Percentiles rank a stretch among this genome's conserved stretches.
phyloP scores from a whole-genome alignment of 1,140 invertebrate genomes.

The Zaprionus nigranus region DNA sequence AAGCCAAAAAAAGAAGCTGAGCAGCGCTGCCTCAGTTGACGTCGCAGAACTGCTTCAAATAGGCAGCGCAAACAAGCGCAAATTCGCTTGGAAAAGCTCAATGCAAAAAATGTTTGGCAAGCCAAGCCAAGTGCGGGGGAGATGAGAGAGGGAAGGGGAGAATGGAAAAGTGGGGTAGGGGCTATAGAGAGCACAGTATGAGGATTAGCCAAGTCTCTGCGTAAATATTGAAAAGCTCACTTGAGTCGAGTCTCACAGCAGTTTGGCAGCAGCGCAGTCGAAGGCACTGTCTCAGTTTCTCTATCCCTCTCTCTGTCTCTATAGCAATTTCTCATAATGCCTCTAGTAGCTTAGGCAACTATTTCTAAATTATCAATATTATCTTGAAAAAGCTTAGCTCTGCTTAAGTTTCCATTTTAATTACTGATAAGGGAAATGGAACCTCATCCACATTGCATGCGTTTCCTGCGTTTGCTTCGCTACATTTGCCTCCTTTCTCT shows the following conservation, averaged over 20 bases:
- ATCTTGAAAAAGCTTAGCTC: background rate
- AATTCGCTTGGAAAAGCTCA: constrained; percentile 70
- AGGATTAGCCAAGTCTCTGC: constrained; percentile 69
- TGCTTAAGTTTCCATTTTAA: background rate
- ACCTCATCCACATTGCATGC: too few species aligned
- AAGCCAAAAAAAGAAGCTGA: constrained; percentile 2
- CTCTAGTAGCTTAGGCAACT: background rate
- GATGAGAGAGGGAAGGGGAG: background rate
- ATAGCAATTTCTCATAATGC: constrained; percentile 10
- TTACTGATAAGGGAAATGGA: background rate
- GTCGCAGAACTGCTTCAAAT: constrained; percentile 57
- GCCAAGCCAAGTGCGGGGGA: background rate
- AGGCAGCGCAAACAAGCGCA: constrained; percentile 61
- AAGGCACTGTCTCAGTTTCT: background rate
- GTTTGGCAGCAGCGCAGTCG: background rate
- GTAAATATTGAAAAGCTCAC: constrained; percentile 79
- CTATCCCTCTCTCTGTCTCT: too few species aligned
- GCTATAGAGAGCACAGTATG: background rate
- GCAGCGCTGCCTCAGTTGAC: constrained; percentile 5
- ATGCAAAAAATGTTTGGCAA: constrained; percentile 63
- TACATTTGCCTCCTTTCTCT: too few species aligned
- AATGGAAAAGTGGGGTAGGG: background rate
- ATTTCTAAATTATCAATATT: background rate
- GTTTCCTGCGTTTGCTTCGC: too few species aligned
- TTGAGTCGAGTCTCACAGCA: constrained; percentile 14